Base-by-base conservation (phyloP, 2,113 vertebrate species). In the Macrotus californicus region DNA sequence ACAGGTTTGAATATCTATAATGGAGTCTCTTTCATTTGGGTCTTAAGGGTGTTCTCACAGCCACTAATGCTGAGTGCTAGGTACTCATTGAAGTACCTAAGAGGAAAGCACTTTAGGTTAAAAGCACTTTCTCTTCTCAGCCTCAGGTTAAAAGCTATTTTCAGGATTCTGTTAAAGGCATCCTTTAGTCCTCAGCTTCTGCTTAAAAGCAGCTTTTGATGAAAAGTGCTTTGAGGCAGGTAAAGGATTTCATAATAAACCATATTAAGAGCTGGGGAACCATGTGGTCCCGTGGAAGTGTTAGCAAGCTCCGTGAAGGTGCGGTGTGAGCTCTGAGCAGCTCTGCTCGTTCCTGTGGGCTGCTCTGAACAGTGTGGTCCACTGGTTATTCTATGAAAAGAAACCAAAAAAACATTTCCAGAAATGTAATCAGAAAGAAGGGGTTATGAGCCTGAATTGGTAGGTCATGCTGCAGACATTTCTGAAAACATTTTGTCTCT, bases 191-290 rank as follows among this genome's bases (percentile, higher is more conserved):
- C 79, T 96, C 73, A 59, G 88, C 91, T 96, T 97, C 95, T 76
- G 96, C 82, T 97, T 91, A 97, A 96, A 95, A 97, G 96, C 29
- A 41, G 94, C 94, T 97, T 97, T 97, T 97, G 96, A 97, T 96
- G 96, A 96, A 95, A 97, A 97, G 91, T 91, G 95, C 96, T 97
- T 94, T 97, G 91, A 97, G 95, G 91, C 94, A 97, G 97, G 97
- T 97, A 96, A 94, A 96, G 96, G 94, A 96, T 96, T 97, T 97
- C 94, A 92, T 97, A 96, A 97, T 94, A 96, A 96, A 95, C 94
- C 82, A 83, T 95, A 96, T 95, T 95, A 96, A 96, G 85, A 96
- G 81, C 43, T 2, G 0, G 69, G 79, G 93, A 93, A 52, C 21
- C 22, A 10, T 52, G 69, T 48, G 93, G 94, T 92, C 88, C 61